Base-by-base conservation (phyloP, 2,797 vertebrate species). In the Xiphophorus birchmanni region DNA sequence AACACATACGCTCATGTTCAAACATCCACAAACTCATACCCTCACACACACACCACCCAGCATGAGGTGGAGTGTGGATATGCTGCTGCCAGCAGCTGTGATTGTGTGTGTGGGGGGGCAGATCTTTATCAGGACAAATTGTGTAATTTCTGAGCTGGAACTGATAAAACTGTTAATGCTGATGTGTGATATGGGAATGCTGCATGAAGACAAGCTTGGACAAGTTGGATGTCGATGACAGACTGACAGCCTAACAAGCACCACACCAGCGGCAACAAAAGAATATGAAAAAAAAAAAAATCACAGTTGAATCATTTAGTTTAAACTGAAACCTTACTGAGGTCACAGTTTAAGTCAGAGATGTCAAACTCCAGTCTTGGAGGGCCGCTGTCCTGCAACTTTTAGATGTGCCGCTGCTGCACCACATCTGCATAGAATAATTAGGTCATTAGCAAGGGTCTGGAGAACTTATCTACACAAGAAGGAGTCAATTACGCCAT, bases 161-260 rank as follows among this genome's bases (percentile, higher is more conserved):
- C 0, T 65, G 47, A 74, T 82, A 2, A 60, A 65, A 58, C 23
- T 23, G 32, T 40, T 54, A 4, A 1, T 56, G 35, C 12, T 56
- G 73, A 12, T 11, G 0, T 54, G 74, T 75, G n/a, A 18, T 42
- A 7, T 17, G 40, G 72, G 69, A 47, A 52, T 75, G 71, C 44
- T 48, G 2, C 0, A 0, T n/a, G 17, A 15, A 11, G 12, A 78
- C 92, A 88, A 35, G 92, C 40, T 42, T 18, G 0, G 1, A 83
- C 93, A 88, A 11, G 93, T 88, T 87, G 83, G 80, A 87, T 82
- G 45, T 48, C n/a, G 21, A 32, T 21, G 0, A 2, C 10, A 50
- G 0, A 1, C 52, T 1, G 1, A 15, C 47, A 48, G 47, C 21
- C 50, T 8, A 23, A 18, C 2, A 32, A 45, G 65, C 1, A 9